Evolutionary conservation across 2,797 vertebrate genomes (phyloP), one percentile per base, ranked within the genome.

Genomic region (Cyprinella venusta): DNA sequence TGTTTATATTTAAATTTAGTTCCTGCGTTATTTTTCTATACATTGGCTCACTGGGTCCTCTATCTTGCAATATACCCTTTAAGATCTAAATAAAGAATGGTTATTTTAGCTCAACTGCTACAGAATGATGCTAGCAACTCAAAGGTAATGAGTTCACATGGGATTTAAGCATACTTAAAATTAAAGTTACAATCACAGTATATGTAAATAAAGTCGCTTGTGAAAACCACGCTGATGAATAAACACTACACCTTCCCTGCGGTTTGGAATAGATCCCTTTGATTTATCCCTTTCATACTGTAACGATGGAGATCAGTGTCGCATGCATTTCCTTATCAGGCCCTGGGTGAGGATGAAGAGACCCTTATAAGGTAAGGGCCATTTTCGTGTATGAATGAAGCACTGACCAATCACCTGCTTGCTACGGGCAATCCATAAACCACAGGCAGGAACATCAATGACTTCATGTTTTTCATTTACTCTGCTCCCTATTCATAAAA

Each of bases 391-490:
- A 80, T 52, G 36, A 69, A 83, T 18, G 21, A 83, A 40, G 50
- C 50, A 65, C 76, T 70, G 72, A 80, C 82, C 77, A 52, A 76
- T 76, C 85, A 40, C 77, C 24, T 15, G 10, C 56, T 30, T 24
- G 8, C 79, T 61, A 56, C 59, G 70, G 70, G 76, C 86, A 87
- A 70, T 74, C 59, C 38, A 59, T 67, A 71, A 76, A 89, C 88
- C 80, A 86, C 90, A 85, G 15, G 91, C 85, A 88, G 86, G 89
- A 89, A 92, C 91, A 93, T 92, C 91, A 90, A 88, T 92, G 92
- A 92, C 93, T 94, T 93, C 91, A 93, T 93, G 92, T 92, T 90
- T 89, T 89, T 38, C 89, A 88, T 93, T 93, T 93, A 91, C 93
- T 91, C 86, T 76, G 64, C 26, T 83, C 76, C 74, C 80, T 48